Evolutionary conservation across 2,888 invertebrate species (phyloP).

Genomic region (Chalcosyrphus nemorum): DNA sequence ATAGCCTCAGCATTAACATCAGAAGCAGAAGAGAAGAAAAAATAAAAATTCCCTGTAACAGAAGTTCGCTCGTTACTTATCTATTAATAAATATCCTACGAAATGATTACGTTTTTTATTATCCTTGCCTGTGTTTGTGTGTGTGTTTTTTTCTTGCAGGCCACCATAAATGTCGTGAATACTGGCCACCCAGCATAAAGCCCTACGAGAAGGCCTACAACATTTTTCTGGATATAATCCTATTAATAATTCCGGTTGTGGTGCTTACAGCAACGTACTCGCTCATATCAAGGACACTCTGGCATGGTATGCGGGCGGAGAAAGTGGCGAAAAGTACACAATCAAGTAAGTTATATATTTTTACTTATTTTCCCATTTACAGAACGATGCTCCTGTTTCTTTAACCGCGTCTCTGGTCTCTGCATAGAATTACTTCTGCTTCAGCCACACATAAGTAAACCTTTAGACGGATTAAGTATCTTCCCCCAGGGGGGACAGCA

Average conservation of each 20-base stretch:
- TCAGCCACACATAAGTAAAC: conserved; percentile 27
- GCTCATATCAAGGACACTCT: conserved; percentile 80
- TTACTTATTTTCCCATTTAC: conserved; percentile 20
- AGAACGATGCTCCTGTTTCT: not conserved
- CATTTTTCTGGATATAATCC: conserved; percentile 84
- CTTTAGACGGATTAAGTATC: conserved; percentile 23
- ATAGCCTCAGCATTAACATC: not conserved
- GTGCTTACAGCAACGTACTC: conserved; percentile 85
- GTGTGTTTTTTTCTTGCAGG: conserved; percentile 79
- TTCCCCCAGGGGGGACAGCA: not conserved
- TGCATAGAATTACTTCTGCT: not conserved
- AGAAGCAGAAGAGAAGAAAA: not conserved
- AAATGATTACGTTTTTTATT: conserved; percentile 25
- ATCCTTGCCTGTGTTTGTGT: conserved; percentile 7
- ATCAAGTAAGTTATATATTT: conserved; percentile 77
- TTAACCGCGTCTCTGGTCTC: no score
- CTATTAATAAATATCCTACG: conserved; percentile 28
- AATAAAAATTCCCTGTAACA: not conserved
- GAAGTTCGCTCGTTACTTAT: conserved; percentile 1
- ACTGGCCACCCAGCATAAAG: conserved; percentile 83
- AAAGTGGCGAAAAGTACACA: conserved; percentile 81
- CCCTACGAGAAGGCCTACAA: conserved; percentile 84
- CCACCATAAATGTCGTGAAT: conserved; percentile 84
- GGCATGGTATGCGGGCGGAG: conserved; percentile 78
- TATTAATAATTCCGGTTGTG: conserved; percentile 85